Base-by-base conservation (phyloP, 2,797 vertebrate genomes). In the Spondyliosoma cantharus region DNA sequence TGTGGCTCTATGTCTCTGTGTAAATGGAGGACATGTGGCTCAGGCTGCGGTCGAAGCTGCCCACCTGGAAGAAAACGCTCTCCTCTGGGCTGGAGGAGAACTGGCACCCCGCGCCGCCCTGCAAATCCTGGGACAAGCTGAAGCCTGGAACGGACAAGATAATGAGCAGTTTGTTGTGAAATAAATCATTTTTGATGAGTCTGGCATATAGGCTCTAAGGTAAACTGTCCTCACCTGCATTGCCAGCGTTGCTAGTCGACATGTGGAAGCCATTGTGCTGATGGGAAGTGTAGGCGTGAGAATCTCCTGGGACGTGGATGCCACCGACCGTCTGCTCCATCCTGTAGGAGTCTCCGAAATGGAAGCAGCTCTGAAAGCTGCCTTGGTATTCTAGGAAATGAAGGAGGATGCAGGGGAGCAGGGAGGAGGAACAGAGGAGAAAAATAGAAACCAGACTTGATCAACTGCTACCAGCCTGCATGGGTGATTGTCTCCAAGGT, bases 11-110 rank as follows among this genome's bases (percentile, higher is more conserved):
- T 91, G 97, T 97, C 86, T 98, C 97, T 0, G 97, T 96, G 88
- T 99, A 99, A 92, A 99, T 96, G 42, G 97, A 97, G 37, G 97
- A 96, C 85, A 99, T 96, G 93, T 98, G 97, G 92, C 94, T 96
- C 92, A 99, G 95, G 93, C 96, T 96, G 87, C 97, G 97, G 90
- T 99, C 97, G 19, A 98, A 98, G 91, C 95, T 95, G 74, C 96
- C 93, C 14, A 96, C 96, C 91, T 96, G 97, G 93, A 97, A 98
- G 95, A 98, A 99, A 84, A 96, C 87, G 64, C 91, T 97, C 85
- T 98, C 97, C 69, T 98, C 97, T 0, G 96, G 93, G 78, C 95
- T 94, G 1, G 80, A 94, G 54, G 93, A 93, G 91, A 96, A 95
- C 87, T 96, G 94, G 87, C 96, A 96, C 1, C 96, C 94, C 0